Percentiles rank a stretch among this genome's conserved stretches.
Conservation (phyloP, 2,113 vertebrate species). For the Sinocyclocheilus grahami region DNA sequence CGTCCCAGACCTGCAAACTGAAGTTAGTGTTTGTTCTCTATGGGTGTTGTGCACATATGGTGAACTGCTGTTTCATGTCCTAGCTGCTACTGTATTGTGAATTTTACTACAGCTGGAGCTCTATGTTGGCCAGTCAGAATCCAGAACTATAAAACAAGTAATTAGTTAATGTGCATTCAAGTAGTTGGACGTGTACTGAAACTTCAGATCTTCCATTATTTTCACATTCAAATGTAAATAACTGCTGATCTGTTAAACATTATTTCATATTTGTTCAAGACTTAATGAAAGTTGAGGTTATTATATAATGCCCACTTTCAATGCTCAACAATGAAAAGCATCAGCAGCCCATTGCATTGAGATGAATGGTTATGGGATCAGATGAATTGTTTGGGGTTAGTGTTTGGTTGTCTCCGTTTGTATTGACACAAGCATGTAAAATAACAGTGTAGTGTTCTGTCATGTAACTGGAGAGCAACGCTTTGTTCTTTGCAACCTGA, state of each 20-base stretch:
- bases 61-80: neutral
- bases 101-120: neutral
- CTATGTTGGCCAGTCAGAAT: neutral
- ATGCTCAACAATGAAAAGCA: neutral
- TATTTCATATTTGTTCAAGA: neutral
- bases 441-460: conserved; percentile 28
- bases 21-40: neutral
- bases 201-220: neutral
- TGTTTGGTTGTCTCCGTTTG: conserved; percentile 64
- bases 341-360: neutral
- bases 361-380: neutral
- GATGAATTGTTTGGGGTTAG: conserved; percentile 7
- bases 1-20: neutral
- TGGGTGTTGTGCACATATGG: neutral
- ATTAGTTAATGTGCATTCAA: neutral
- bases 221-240: neutral
- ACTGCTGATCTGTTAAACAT: neutral
- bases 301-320: neutral
- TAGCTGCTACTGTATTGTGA: neutral
- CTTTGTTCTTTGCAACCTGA: conserved; percentile 15
- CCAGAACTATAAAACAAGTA: neutral
- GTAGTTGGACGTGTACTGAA: neutral
- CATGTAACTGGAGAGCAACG: conserved; percentile 45
- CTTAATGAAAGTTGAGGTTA: neutral
- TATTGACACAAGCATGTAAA: conserved; percentile 55